Evolutionary conservation across 1,140 invertebrate species (phyloP).

Genomic region (Macrostomum lignano): DNA sequence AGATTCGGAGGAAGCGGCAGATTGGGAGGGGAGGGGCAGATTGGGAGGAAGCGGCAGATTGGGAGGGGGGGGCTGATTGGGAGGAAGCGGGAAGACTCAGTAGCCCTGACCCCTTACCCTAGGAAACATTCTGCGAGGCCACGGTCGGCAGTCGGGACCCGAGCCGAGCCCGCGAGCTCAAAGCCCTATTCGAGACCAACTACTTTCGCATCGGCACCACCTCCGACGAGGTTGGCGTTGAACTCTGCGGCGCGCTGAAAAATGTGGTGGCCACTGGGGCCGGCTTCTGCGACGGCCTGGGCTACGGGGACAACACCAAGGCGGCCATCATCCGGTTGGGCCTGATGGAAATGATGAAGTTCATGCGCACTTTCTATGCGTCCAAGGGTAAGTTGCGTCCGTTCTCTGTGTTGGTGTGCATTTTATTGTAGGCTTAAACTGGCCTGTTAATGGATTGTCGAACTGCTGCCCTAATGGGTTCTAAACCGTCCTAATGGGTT

Average conservation of each 20-base stretch:
- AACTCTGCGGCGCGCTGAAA: constrained; percentile 93
- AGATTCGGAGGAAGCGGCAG: too few species aligned
- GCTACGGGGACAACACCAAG: constrained; percentile 86
- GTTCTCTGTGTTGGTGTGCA: too few species aligned
- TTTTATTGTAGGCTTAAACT: too few species aligned
- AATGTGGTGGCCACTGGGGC: constrained; percentile 94
- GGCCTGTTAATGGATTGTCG: too few species aligned
- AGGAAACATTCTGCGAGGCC: constrained; percentile 90
- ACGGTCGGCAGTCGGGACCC: constrained; percentile 40
- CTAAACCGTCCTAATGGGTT: too few species aligned
- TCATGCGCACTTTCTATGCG: constrained; percentile 19
- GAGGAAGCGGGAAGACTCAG: too few species aligned
- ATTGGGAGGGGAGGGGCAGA: too few species aligned
- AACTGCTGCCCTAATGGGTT: too few species aligned
- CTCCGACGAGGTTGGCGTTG: constrained; percentile 72
- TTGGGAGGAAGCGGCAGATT: too few species aligned
- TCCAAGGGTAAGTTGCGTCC: background rate
- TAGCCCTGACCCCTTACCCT: too few species aligned
- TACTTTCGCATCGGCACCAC: constrained; percentile 86
- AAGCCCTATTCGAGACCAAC: constrained; percentile 67
- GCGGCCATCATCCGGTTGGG: constrained; percentile 86
- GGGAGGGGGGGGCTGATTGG: too few species aligned
- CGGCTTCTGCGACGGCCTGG: constrained; percentile 78
- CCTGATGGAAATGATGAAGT: constrained; percentile 44
- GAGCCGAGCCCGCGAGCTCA: too few species aligned